Evolutionary conservation across 2,888 invertebrate genomes (phyloP).

Genomic region (Mimachlamys varia): DNA sequence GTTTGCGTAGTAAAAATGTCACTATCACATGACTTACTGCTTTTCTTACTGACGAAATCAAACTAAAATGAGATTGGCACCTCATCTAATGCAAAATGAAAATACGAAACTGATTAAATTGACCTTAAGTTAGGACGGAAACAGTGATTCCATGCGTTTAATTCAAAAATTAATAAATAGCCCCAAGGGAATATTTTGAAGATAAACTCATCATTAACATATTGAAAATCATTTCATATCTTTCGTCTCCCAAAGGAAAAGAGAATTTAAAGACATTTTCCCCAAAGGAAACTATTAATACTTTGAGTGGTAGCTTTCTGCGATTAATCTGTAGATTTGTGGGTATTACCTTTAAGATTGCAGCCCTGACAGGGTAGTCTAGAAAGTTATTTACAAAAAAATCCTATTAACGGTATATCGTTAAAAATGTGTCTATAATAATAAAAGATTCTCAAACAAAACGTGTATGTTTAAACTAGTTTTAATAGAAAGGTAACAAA

Average conservation of each 20-base stretch:
- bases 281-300: neutral
- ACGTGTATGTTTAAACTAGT: no score
- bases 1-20: constrained; percentile 12
- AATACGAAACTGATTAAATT: neutral
- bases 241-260: neutral
- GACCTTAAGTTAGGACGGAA: neutral
- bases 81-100: neutral
- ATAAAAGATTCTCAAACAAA: no score
- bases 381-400: neutral
- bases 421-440: no score
- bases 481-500: no score
- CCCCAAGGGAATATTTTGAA: neutral
- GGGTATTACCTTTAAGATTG: neutral
- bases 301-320: neutral
- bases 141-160: neutral
- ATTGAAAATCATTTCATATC: neutral
- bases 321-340: neutral
- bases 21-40: constrained; percentile 14
- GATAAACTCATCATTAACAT: neutral
- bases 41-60: constrained; percentile 2
- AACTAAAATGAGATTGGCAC: neutral
- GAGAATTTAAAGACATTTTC: neutral
- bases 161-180: neutral
- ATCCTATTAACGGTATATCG: neutral
- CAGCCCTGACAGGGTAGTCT: neutral